Evolutionary conservation across 2,797 vertebrate genomes (phyloP), one percentile per base, ranked within the genome.

Genomic region (Melanotaenia parkinsoni): DNA sequence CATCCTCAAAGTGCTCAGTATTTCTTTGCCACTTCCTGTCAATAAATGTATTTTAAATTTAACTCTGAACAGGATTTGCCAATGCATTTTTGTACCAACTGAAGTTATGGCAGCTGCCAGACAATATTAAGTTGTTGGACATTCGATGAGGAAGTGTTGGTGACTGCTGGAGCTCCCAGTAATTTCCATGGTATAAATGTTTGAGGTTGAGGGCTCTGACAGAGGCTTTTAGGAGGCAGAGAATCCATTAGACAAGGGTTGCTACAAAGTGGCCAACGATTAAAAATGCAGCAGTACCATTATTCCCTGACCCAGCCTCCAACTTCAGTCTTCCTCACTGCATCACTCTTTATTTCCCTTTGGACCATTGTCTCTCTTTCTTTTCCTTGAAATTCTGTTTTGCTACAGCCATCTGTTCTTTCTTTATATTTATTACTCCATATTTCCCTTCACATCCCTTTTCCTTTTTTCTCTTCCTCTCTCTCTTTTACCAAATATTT

Each of bases 271-370:
- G 91, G 93, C 90, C 86, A 89, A 91, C 92, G 92, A 94, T 95
- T 94, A 95, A 95, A 94, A 94, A 95, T 95, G 92, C 92, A 95
- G 91, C 86, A 94, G 91, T 90, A 86, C 91, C 91, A 94, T 95
- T 94, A 94, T 93, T 93, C 85, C 82, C 83, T 89, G 88, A 91
- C 88, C 88, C 67, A 77, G 85, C 84, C 87, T 74, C 76, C 83
- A 92, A 90, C 92, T 86, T 67, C 74, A 79, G 67, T 80, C 82
- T 90, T 80, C 86, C 85, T 77, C 80, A 72, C 79, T 73, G 84
- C 83, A 50, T 89, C 67, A 13, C 72, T 83, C 72, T 87, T 80
- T 83, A 90, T 90, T 87, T 85, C 66, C 80, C 87, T 80, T 84
- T 63, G 66, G 80, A 88, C 83, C 78, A 60, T 63, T 51, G 77